Percentiles rank a stretch among this genome's conserved stretches.
Evolutionary conservation across 2,797 vertebrate species (phyloP).

Genomic region (Sebastes hubbsi): DNA sequence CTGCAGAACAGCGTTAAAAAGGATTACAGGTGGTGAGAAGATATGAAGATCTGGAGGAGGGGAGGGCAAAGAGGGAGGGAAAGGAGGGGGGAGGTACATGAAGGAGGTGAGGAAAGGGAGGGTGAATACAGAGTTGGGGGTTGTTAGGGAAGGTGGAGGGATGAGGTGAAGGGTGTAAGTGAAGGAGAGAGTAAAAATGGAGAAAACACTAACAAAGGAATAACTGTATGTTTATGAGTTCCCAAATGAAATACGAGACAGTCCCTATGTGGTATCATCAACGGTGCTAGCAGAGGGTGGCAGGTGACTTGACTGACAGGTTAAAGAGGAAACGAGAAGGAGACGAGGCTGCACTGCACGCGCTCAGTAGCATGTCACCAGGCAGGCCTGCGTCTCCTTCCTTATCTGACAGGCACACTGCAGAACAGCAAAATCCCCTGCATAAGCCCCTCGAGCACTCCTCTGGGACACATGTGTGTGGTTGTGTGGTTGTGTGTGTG

Average conservation of each 20-base stretch:
- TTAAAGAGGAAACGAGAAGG: constrained; percentile 44
- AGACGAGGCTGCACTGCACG: constrained; percentile 41
- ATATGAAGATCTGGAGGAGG: background rate
- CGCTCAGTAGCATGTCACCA: constrained; percentile 65
- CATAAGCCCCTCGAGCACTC: constrained; percentile 73
- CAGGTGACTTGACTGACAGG: constrained; percentile 69
- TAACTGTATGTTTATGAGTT: background rate
- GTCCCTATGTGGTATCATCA: constrained; percentile 33
- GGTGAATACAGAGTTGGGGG: background rate
- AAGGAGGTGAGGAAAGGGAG: background rate
- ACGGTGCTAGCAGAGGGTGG: constrained; percentile 51
- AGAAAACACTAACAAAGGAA: background rate
- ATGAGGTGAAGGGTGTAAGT: background rate
- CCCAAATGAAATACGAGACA: constrained; percentile 29
- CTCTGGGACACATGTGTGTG: constrained; percentile 52
- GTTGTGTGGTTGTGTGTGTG: background rate
- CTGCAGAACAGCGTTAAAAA: constrained; percentile 48
- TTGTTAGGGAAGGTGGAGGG: background rate
- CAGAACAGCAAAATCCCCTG: constrained; percentile 76
- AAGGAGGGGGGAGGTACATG: background rate
- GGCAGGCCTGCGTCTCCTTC: constrained; percentile 59
- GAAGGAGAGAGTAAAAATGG: background rate
- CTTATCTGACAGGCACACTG: constrained; percentile 81
- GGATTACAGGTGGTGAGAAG: constrained; percentile 56
- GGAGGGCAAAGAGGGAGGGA: background rate